Evolutionary conservation across 2,797 vertebrate species (phyloP).

Genomic region (Eidolon dupreanum): DNA sequence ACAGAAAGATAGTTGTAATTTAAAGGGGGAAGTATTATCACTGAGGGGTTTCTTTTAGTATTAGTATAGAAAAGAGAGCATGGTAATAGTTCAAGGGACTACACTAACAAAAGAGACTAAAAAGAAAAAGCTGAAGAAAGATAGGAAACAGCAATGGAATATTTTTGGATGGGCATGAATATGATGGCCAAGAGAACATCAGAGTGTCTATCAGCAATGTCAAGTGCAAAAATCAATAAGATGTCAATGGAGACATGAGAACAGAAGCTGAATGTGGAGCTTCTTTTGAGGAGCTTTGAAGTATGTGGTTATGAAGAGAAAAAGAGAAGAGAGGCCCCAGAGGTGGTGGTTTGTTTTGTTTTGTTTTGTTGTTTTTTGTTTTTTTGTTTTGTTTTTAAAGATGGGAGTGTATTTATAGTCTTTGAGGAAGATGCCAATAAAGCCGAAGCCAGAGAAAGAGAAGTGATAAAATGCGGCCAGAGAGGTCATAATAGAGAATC

Average conservation of each 20-base stretch:
- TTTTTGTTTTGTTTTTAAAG: neutral
- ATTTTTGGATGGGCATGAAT: neutral
- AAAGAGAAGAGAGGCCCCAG: neutral
- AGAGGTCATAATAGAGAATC: neutral
- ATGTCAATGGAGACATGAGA: neutral
- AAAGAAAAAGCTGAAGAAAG: neutral
- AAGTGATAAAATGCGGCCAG: neutral
- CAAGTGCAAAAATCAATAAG: neutral
- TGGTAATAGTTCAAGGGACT: neutral
- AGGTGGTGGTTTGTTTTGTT: neutral
- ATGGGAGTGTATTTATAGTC: neutral
- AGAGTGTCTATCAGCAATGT: neutral
- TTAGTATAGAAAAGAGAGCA: neutral
- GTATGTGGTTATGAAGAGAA: neutral
- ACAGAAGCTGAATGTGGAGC: neutral
- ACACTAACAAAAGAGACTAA: neutral
- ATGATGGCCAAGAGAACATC: neutral
- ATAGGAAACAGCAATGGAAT: neutral
- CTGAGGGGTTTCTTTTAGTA: neutral
- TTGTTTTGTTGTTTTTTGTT: neutral
- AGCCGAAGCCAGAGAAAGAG: constrained; percentile 15
- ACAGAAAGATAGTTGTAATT: neutral
- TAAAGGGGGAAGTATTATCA: neutral
- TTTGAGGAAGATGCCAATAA: neutral
- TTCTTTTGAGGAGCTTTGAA: neutral